phyloP scores from a whole-genome alignment of 2,888 invertebrate genomes.

The Pediacus dermestoides region DNA sequence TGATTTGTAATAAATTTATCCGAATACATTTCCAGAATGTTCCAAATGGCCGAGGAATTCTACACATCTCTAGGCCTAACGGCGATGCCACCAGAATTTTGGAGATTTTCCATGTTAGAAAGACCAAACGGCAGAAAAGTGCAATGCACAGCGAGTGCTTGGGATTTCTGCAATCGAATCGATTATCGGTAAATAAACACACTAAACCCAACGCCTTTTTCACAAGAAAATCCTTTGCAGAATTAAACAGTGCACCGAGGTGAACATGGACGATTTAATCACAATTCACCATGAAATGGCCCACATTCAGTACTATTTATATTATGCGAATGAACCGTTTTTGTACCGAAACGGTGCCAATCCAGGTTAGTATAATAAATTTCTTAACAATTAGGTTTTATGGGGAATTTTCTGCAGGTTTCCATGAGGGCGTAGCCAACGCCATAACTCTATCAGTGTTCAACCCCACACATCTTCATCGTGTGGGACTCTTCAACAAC shows the following conservation, averaged over 20 bases:
- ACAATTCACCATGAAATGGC: constrained; percentile 82
- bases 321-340: constrained; percentile 71
- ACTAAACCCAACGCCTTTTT: neutral
- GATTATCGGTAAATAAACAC: constrained; percentile 66
- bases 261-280: constrained; percentile 72
- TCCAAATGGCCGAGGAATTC: constrained; percentile 80
- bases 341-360: constrained; percentile 78
- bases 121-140: constrained; percentile 68
- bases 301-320: constrained; percentile 76
- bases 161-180: constrained; percentile 81
- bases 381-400: neutral
- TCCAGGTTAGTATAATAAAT: constrained; percentile 70
- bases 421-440: constrained; percentile 83
- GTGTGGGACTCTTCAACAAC: constrained; percentile 68
- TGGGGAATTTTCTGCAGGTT: constrained; percentile 56
- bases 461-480: constrained; percentile 71
- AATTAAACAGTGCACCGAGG: constrained; percentile 79
- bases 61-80: constrained; percentile 77
- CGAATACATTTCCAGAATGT: constrained; percentile 68
- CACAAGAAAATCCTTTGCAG: constrained; percentile 48
- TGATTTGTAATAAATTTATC: constrained; percentile 18
- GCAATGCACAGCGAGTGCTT: constrained; percentile 74
- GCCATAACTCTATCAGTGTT: constrained; percentile 73
- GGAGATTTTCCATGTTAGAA: constrained; percentile 76
- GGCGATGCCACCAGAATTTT: constrained; percentile 79